Percentiles rank a stretch among this genome's conserved stretches.
Evolutionary conservation across 2,888 invertebrate species (phyloP).

Genomic region (Atethmia centrago): DNA sequence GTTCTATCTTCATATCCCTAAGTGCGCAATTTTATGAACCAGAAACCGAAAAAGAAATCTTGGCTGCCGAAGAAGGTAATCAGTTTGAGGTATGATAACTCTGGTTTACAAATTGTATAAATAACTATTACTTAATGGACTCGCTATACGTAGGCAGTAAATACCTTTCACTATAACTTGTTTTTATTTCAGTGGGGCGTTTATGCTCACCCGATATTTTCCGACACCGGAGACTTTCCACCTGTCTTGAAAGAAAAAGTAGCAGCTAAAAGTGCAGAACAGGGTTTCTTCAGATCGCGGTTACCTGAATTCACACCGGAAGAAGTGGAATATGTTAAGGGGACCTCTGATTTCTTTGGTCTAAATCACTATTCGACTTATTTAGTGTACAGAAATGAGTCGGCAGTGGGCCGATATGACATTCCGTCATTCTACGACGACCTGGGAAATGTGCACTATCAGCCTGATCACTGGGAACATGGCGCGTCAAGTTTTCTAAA

Average conservation of each 20-base stretch:
- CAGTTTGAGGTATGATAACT: conserved; percentile 82
- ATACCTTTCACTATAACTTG: background rate
- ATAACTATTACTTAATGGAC: background rate
- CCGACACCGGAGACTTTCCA: conserved; percentile 91
- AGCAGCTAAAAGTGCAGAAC: conserved; percentile 88
- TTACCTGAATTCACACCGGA: conserved; percentile 90
- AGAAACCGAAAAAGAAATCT: conserved; percentile 83
- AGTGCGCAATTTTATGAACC: conserved; percentile 81
- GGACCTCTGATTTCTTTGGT: conserved; percentile 92
- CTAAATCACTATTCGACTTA: conserved; percentile 92
- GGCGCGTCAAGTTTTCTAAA: conserved; percentile 30
- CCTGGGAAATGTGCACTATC: conserved; percentile 57
- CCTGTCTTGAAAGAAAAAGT: conserved; percentile 90
- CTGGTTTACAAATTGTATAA: background rate
- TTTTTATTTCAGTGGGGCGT: conserved; percentile 84
- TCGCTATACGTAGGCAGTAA: too few relatives aligned
- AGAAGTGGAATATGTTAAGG: conserved; percentile 91
- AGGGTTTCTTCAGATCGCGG: conserved; percentile 90
- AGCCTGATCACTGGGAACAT: conserved; percentile 41
- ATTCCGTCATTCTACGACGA: conserved; percentile 72
- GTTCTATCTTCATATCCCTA: conserved; percentile 65
- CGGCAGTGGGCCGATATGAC: conserved; percentile 56
- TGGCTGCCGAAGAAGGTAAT: conserved; percentile 81
- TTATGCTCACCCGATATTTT: conserved; percentile 91
- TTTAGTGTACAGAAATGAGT: conserved; percentile 79